These are phyloP conservation scores for Phengaris alcon DNA, from an alignment of 2,888 invertebrate genomes.

Conservation along the genomic window DNA sequence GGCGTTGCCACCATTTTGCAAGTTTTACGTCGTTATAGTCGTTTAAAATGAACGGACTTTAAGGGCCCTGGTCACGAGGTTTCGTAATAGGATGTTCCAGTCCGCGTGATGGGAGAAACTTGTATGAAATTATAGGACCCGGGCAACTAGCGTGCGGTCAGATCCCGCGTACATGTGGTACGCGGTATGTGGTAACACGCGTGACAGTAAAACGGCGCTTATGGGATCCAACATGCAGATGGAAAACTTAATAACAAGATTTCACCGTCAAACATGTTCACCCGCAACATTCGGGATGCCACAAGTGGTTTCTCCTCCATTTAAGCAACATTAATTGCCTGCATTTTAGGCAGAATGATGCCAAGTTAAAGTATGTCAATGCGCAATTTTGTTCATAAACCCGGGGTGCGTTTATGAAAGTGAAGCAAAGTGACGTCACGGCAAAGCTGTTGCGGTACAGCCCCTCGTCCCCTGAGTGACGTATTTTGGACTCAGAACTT, in stretches of 20 bases:
- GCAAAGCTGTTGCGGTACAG: not conserved
- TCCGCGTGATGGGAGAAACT: too few species aligned
- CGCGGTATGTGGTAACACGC: too few species aligned
- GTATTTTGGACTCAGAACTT: slow-evolving; percentile 79
- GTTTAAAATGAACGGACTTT: too few species aligned
- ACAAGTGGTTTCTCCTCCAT: not conserved
- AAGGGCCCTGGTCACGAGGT: too few species aligned
- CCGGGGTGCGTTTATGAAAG: not conserved
- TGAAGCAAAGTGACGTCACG: not conserved
- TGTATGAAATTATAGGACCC: too few species aligned
- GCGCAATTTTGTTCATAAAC: not conserved
- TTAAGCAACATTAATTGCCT: not conserved
- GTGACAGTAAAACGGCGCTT: too few species aligned
- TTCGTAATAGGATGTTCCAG: too few species aligned
- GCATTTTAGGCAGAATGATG: not conserved
- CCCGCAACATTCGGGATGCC: not conserved
- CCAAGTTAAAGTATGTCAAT: not conserved
- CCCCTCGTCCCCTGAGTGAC: not conserved
- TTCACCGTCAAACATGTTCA: not conserved
- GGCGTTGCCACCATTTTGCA: not conserved
- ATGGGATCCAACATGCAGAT: too few species aligned
- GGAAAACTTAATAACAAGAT: too few species aligned
- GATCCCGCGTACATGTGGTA: too few species aligned
- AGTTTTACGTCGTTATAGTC: not conserved
- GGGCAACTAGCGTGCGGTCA: too few species aligned